Evolutionary conservation across 2,113 vertebrate species (phyloP).

Genomic region (Merops nubicus): DNA sequence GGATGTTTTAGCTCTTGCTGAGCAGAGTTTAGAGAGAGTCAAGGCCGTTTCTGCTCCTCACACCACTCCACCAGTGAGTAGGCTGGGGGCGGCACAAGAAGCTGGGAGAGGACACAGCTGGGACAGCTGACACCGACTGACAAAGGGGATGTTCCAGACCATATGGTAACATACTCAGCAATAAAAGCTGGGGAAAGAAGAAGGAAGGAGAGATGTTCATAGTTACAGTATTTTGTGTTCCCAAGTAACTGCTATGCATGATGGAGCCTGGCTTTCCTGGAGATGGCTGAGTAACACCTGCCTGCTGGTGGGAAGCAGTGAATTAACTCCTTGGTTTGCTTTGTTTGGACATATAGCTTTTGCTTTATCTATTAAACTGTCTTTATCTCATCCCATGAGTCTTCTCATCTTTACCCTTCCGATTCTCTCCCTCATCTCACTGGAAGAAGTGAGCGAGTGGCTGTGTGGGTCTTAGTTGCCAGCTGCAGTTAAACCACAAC

Average conservation of each 20-base stretch:
- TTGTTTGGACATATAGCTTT: fast-evolving
- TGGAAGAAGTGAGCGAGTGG: fast-evolving
- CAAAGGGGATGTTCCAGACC: not conserved
- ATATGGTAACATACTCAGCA: fast-evolving
- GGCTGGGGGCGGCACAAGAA: not conserved
- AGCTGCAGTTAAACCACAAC: fast-evolving
- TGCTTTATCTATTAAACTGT: not conserved
- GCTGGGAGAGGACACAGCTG: not conserved
- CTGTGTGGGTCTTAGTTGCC: fast-evolving
- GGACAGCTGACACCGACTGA: not conserved
- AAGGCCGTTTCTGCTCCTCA: not conserved
- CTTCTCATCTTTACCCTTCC: not conserved
- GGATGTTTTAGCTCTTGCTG: not conserved
- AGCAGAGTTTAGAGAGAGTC: not conserved
- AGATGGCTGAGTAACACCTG: not conserved
- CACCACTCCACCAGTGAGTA: fast-evolving
- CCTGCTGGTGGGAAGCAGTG: fast-evolving
- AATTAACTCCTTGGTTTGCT: not conserved
- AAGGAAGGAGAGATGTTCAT: not conserved
- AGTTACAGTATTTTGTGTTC: not conserved
- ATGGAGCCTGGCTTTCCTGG: not conserved
- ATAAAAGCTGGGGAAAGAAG: not conserved
- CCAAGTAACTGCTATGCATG: fast-evolving
- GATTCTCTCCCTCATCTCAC: not conserved
- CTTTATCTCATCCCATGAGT: not conserved